phyloP scores from a whole-genome alignment of 1,140 invertebrate genomes.

The Drosophila setifemur region DNA sequence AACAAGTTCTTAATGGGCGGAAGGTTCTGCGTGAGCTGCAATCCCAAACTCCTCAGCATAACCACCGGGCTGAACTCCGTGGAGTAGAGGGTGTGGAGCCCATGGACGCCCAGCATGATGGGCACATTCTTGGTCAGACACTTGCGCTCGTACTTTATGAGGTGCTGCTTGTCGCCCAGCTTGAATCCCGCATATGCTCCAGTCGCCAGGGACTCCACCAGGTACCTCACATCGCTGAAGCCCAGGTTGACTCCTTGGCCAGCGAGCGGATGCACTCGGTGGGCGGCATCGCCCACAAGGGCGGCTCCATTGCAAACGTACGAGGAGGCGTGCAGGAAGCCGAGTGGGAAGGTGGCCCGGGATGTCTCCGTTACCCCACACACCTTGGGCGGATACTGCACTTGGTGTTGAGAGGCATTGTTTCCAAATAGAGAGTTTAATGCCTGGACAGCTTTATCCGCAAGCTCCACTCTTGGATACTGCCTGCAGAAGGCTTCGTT shows the following conservation, averaged over 20 bases:
- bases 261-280: slow-evolving; percentile 97
- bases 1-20: slow-evolving; percentile 87
- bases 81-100: slow-evolving; percentile 92
- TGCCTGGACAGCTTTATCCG: slow-evolving; percentile 84
- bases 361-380: slow-evolving; percentile 85
- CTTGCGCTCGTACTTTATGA: slow-evolving; percentile 92
- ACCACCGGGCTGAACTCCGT: slow-evolving; percentile 91
- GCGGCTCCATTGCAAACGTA: slow-evolving; percentile 91
- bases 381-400: slow-evolving; percentile 92
- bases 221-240: slow-evolving; percentile 93
- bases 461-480: slow-evolving; percentile 84
- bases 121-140: slow-evolving; percentile 94
- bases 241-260: slow-evolving; percentile 99
- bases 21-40: slow-evolving; percentile 92
- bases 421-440: slow-evolving; percentile 64
- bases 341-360: slow-evolving; percentile 95
- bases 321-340: slow-evolving; percentile 93
- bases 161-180: slow-evolving; percentile 86
- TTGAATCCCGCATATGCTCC: slow-evolving; percentile 89
- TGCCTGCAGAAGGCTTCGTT: slow-evolving; percentile 93
- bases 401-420: slow-evolving; percentile 58
- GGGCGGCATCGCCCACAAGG: slow-evolving; percentile 97
- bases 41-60: slow-evolving; percentile 91
- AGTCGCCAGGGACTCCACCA: slow-evolving; percentile 88
- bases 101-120: slow-evolving; percentile 93